Evolutionary conservation across 2,113 vertebrate species (phyloP).

Genomic region (human (Homo sapiens)): DNA sequence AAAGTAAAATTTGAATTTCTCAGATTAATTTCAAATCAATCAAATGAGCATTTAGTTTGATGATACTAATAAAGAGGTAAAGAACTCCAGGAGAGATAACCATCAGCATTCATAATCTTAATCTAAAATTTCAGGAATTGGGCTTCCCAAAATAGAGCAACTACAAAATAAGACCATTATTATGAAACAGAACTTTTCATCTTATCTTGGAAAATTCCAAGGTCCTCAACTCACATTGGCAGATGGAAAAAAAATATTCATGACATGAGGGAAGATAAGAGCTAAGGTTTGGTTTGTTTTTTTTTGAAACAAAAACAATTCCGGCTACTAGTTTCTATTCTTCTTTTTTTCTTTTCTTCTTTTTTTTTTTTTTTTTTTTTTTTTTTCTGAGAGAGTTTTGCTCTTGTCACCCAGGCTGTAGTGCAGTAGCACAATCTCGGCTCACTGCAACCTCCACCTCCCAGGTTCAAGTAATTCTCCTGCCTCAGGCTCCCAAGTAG

Average conservation of each 20-base stretch:
- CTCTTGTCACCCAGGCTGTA: too few relatives aligned
- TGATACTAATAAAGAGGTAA: not conserved
- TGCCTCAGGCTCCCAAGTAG: too few relatives aligned
- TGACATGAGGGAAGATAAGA: not conserved
- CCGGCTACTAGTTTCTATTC: not conserved
- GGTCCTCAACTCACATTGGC: not conserved
- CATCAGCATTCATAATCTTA: not conserved
- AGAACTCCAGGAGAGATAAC: not conserved
- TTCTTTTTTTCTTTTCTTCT: too few relatives aligned
- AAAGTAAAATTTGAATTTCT: not conserved
- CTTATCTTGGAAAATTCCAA: not conserved
- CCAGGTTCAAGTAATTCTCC: too few relatives aligned
- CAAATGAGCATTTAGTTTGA: not conserved
- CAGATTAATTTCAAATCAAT: not conserved
- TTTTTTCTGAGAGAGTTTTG: too few relatives aligned
- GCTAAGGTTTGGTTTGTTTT: conserved; percentile 1
- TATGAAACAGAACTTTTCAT: conserved; percentile 3
- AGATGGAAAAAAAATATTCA: not conserved
- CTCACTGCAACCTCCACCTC: too few relatives aligned
- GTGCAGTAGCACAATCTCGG: too few relatives aligned
- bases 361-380: too few relatives aligned
- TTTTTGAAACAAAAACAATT: conserved; percentile 15
- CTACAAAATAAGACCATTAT: not conserved
- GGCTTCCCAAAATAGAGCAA: not conserved
- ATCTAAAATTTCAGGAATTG: not conserved